Percentiles rank a stretch among this genome's conserved stretches.
Evolutionary conservation across 2,113 vertebrate genomes (phyloP).

Genomic region (Rostratula benghalensis): DNA sequence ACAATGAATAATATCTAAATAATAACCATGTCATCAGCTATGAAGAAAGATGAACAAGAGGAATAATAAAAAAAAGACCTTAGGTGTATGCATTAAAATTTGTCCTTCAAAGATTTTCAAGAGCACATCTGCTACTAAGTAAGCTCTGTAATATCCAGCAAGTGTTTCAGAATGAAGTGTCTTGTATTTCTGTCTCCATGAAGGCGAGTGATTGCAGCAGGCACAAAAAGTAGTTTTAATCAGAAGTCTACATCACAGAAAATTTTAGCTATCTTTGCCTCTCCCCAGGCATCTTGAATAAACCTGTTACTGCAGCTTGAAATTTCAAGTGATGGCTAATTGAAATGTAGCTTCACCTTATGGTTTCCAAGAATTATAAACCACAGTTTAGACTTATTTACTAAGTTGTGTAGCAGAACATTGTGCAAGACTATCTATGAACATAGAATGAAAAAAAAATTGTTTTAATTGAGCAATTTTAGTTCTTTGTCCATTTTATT

Average conservation of each 20-base stretch:
- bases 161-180: neutral
- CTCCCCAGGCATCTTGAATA: neutral
- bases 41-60: neutral
- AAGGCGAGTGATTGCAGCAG: neutral
- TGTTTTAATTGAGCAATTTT: neutral
- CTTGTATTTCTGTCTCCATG: neutral
- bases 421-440: neutral
- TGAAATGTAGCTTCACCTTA: slow-evolving; percentile 25
- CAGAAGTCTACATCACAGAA: neutral
- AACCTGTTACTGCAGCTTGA: neutral
- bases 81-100: neutral
- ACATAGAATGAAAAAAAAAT: neutral
- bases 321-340: slow-evolving; percentile 45
- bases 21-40: neutral
- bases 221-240: neutral
- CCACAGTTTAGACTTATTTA: slow-evolving; percentile 21
- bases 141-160: neutral
- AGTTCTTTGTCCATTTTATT: neutral
- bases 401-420: neutral
- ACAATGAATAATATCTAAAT: neutral
- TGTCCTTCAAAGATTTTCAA: slow-evolving; percentile 34
- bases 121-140: neutral
- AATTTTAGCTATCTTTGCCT: neutral
- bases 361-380: neutral
- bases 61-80: neutral